Base-by-base conservation (phyloP, 2,113 vertebrate species). In the Osmerus mordax region DNA sequence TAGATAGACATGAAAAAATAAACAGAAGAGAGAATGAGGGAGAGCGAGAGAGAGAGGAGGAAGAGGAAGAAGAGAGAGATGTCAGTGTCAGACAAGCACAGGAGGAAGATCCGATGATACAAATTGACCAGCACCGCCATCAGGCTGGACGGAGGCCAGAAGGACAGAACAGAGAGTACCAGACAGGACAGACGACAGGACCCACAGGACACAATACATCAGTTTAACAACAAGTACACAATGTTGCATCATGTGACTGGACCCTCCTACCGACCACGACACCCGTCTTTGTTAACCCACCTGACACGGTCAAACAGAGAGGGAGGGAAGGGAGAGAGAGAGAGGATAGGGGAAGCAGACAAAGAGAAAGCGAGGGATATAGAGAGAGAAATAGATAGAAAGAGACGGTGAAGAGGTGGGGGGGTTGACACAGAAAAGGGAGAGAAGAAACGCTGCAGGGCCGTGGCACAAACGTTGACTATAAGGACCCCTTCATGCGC, bases 91-190 rank as follows among this genome's bases (percentile, higher is more conserved):
- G 63, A 74, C 56, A 77, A 59, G 71, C 80, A 70, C 72, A 76
- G 56, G 74, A 72, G 47, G 72, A 56, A 79, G 78, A 87, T 79
- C 47, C 81, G 70, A 84, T 70, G 60, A 84, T 81, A 87, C 80
- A 84, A 84, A 86, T 77, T 74, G 77, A 70, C 72, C 77, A 68
- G 72, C 72, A 54, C 70, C 65, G 77, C 77, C 12, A 47, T 67
- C 14, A 65, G 64, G 67, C 59, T 81, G 86, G 81, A 76, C 3
- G 21, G 61, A 83, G 25, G 71, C 72, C 86, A 79, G 72, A 15
- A 75, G 70, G 69, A 32, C 3, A 47, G 81, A 66, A 80, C 75
- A 81, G 70, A 72, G 36, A 71, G 71, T 83, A 72, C 80, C 14
- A 56, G 54, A 18, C 54, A 56, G 54, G 54, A n/a, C 5, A 56